Percentiles rank a stretch among this genome's conserved stretches.
Conservation (phyloP, 2,113 vertebrate species). For the Chelonoidis abingdonii region DNA sequence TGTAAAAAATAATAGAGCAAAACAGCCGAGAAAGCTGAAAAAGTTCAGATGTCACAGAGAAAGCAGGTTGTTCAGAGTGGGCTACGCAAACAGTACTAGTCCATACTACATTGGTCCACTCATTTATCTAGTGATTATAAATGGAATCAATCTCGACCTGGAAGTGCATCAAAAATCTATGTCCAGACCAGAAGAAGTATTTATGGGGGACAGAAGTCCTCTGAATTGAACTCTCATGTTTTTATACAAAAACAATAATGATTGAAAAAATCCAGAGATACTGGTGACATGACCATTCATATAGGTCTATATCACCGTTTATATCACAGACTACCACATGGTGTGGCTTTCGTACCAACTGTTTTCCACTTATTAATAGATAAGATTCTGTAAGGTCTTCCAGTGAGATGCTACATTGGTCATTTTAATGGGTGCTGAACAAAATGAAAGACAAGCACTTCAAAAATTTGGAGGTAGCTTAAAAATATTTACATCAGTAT, state of each 20-base stretch:
- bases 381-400: neutral
- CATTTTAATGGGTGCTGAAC: constrained; percentile 14
- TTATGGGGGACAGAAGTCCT: neutral
- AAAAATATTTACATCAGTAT: neutral
- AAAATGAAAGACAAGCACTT: neutral
- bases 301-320: neutral
- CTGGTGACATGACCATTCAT: neutral
- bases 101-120: neutral
- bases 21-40: neutral
- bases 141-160: neutral
- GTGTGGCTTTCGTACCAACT: constrained; percentile 3
- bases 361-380: constrained; percentile 34
- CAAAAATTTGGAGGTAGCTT: neutral
- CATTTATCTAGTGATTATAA: neutral
- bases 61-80: neutral
- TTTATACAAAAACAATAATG: neutral
- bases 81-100: neutral
- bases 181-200: neutral
- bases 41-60: neutral
- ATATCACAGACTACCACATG: constrained; percentile 1
- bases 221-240: neutral
- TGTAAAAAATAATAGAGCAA: neutral
- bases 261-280: too few relatives aligned
- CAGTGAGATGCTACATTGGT: neutral
- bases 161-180: neutral